Base-by-base conservation (phyloP, 2,113 vertebrate species). In the Jaculus jaculus region DNA sequence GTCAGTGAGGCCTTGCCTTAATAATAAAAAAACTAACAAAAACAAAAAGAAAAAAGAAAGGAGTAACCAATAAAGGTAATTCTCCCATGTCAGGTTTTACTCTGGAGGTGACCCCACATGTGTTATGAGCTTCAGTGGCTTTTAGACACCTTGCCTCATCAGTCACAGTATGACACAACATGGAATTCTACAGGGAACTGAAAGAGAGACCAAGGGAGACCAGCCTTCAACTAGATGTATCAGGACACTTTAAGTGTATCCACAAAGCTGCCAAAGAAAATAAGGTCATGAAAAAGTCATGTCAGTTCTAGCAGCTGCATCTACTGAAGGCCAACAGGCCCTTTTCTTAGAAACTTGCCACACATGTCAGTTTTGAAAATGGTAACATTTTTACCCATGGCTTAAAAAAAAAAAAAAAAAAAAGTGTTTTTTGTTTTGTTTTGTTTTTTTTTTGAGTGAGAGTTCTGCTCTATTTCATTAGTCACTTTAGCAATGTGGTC, bases 141-240 rank as follows among this genome's bases (percentile, higher is more conserved):
- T 79, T 17, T 11, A 12, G 47, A 32, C 32, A 72, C 15, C 21
- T 69, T 51, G 69, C 23, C 87, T 87, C 30, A 84, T 85, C 84
- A 86, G 60, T 13, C 66, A 81, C 28, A 42, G 79, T n/a, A 73
- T 34, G 68, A 37, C 13, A 75, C 34, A 21, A 87, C 1, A 18
- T 65, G 39, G 9, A 73, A 69, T 63, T 60, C 32, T 30, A 68
- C 12, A 28, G 0, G 32, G 77, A 90, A 58, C 61, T 39, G 3
- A 78, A 94, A 84, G 39, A 39, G 68, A 92, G 69, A 60, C 37
- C 47, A 61, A 94, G 58, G 47, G 34, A 93, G 26, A 83, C 1
- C 24, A 54, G n/a, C 18, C 37, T 87, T 93, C 5, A 51, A 60
- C 12, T 69, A 47, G 86, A 72, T 47, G 83, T 60, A 28, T 81